Conservation (phyloP, 2,888 invertebrate species). For the Hypsopygia costalis region DNA sequence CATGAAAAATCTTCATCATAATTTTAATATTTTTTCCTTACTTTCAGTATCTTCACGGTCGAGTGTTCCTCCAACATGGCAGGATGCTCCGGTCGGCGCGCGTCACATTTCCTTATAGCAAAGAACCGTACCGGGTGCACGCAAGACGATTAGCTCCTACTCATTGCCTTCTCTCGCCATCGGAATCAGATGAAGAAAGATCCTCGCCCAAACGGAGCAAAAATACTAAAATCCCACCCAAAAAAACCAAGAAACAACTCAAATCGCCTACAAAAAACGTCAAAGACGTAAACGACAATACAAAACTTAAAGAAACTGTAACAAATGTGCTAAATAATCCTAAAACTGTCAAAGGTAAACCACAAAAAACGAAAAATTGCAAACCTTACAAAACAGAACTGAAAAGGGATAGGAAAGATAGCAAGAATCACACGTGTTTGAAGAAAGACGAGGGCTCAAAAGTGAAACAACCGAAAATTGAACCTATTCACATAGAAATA, state of each 20-base stretch:
- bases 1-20: no score
- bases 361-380: slow-evolving; percentile 34
- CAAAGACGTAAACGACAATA: slow-evolving; percentile 68
- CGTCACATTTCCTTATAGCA: slow-evolving; percentile 75
- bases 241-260: slow-evolving; percentile 55
- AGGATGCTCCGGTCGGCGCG: slow-evolving; percentile 84
- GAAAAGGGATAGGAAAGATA: slow-evolving; percentile 45
- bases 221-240: slow-evolving; percentile 47
- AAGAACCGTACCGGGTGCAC: slow-evolving; percentile 68
- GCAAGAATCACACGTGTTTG: slow-evolving; percentile 24
- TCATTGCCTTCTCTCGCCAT: slow-evolving; percentile 47
- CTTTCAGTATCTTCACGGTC: slow-evolving; percentile 87
- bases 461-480: slow-evolving; percentile 45
- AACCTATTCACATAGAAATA: slow-evolving; percentile 26
- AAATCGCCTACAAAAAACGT: slow-evolving; percentile 64
- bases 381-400: slow-evolving; percentile 34
- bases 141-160: slow-evolving; percentile 54
- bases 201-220: slow-evolving; percentile 51
- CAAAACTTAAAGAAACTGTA: slow-evolving; percentile 49
- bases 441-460: slow-evolving; percentile 40
- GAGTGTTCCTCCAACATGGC: slow-evolving; percentile 86
- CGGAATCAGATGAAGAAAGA: slow-evolving; percentile 59
- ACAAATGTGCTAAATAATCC: slow-evolving; percentile 35
- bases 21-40: slow-evolving; percentile 8
- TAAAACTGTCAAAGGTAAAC: slow-evolving; percentile 36